phyloP scores from a whole-genome alignment of 1,140 invertebrate species.

The Metaphire vulgaris region DNA sequence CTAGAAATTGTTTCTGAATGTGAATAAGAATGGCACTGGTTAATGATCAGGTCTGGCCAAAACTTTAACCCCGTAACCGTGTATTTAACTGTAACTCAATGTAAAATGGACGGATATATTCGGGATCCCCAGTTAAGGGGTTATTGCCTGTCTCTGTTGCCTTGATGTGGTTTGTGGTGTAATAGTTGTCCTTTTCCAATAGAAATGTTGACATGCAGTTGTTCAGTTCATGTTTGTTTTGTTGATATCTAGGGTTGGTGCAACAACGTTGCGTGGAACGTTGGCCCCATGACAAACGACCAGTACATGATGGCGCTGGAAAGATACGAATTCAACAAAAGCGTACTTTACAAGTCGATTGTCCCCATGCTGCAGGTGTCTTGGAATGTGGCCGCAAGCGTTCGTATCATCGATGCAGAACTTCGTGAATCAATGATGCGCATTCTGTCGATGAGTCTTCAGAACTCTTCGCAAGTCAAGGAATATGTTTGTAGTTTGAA shows the following conservation, averaged over 20 bases:
- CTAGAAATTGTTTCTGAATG: too few relatives aligned
- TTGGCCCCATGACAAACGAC: constrained; percentile 84
- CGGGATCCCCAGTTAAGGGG: not conserved
- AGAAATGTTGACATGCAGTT: too few relatives aligned
- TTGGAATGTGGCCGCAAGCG: constrained; percentile 91
- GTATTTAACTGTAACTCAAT: not conserved
- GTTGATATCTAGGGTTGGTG: constrained; percentile 54
- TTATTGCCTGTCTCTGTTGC: too few relatives aligned
- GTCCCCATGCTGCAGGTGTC: constrained; percentile 94
- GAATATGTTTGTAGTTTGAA: not conserved
- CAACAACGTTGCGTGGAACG: constrained; percentile 91
- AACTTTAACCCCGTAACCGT: too few relatives aligned
- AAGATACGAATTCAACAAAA: constrained; percentile 94
- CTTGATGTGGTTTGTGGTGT: too few relatives aligned
- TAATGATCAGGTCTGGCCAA: too few relatives aligned
- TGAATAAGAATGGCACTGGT: too few relatives aligned
- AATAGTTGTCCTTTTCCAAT: not conserved
- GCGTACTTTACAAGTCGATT: constrained; percentile 88
- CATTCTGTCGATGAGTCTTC: not conserved
- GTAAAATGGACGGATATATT: not conserved
- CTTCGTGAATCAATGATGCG: not conserved
- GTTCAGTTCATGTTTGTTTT: not conserved
- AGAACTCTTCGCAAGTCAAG: not conserved
- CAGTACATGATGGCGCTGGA: constrained; percentile 87
- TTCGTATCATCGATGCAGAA: constrained; percentile 63